phyloP scores from a whole-genome alignment of 1,140 invertebrate species.

The Anoplolepis gracilipes region DNA sequence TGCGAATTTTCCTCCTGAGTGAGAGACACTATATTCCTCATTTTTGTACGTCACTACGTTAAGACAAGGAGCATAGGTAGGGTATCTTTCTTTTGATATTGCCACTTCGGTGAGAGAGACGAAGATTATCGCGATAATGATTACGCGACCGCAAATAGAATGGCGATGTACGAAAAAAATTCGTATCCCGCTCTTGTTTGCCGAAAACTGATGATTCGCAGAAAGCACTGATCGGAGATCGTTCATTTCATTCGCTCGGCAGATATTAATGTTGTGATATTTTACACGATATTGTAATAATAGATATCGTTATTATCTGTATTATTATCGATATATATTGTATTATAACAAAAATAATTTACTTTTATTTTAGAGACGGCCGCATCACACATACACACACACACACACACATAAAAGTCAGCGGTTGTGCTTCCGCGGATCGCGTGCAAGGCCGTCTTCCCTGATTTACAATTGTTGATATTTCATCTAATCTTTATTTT shows the following conservation, averaged over 20 bases:
- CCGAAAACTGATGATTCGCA: not conserved
- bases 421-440: not conserved
- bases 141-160: not conserved
- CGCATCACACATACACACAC: too few relatives aligned
- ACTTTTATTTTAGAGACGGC: slow-evolving; percentile 42
- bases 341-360: slow-evolving; percentile 60
- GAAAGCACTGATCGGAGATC: slow-evolving; percentile 4
- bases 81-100: slow-evolving; percentile 1
- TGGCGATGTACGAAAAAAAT: not conserved
- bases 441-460: slow-evolving; percentile 39
- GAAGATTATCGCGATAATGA: not conserved
- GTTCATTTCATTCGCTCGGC: slow-evolving; percentile 55
- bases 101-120: not conserved
- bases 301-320: slow-evolving; percentile 68
- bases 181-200: slow-evolving; percentile 3
- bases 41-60: slow-evolving; percentile 11
- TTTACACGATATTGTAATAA: slow-evolving; percentile 82
- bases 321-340: slow-evolving; percentile 68
- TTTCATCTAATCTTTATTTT: slow-evolving; percentile 78
- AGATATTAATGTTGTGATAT: slow-evolving; percentile 84
- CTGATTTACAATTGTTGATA: slow-evolving; percentile 78
- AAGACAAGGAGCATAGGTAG: not conserved
- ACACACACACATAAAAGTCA: not conserved
- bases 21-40: slow-evolving; percentile 4
- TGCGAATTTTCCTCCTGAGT: not conserved